Evolutionary conservation across 2,113 vertebrate genomes (phyloP).

Genomic region (Takifugu flavidus): DNA sequence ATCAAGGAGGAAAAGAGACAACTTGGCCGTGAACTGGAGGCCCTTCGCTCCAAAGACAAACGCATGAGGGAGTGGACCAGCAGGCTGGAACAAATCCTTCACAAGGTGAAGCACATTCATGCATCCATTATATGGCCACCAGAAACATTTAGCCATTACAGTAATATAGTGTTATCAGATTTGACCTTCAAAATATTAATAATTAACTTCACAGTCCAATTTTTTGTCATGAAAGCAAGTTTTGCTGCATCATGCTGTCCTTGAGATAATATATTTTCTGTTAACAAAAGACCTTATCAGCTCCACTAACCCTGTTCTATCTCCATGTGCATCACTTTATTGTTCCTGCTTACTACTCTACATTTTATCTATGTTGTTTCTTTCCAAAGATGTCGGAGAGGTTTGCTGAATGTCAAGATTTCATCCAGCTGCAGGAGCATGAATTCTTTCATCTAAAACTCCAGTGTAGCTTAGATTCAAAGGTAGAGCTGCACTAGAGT

Average conservation of each 20-base stretch:
- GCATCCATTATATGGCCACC: background rate
- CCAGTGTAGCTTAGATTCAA: slow-evolving; percentile 79
- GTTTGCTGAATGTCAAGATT: slow-evolving; percentile 83
- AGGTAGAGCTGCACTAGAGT: slow-evolving; percentile 61
- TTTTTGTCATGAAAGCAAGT: background rate
- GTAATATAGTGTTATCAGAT: background rate
- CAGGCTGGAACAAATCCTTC: slow-evolving; percentile 79
- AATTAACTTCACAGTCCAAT: too few relatives aligned
- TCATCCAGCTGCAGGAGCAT: slow-evolving; percentile 83
- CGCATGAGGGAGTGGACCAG: slow-evolving; percentile 70
- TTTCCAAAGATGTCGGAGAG: slow-evolving; percentile 77
- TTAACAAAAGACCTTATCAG: background rate
- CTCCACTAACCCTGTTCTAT: background rate
- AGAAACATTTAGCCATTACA: background rate
- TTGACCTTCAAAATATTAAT: too few relatives aligned
- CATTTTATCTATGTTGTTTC: background rate
- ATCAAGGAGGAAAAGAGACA: slow-evolving; percentile 75
- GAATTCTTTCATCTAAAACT: slow-evolving; percentile 78
- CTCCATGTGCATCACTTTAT: background rate
- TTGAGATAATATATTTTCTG: background rate
- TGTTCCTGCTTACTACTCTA: background rate
- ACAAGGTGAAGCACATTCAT: slow-evolving; percentile 72
- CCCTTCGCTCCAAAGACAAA: slow-evolving; percentile 72
- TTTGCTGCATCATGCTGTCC: background rate
- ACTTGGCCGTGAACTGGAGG: slow-evolving; percentile 74